Evolutionary conservation across 2,113 vertebrate species (phyloP).

Genomic region (Maylandia zebra): DNA sequence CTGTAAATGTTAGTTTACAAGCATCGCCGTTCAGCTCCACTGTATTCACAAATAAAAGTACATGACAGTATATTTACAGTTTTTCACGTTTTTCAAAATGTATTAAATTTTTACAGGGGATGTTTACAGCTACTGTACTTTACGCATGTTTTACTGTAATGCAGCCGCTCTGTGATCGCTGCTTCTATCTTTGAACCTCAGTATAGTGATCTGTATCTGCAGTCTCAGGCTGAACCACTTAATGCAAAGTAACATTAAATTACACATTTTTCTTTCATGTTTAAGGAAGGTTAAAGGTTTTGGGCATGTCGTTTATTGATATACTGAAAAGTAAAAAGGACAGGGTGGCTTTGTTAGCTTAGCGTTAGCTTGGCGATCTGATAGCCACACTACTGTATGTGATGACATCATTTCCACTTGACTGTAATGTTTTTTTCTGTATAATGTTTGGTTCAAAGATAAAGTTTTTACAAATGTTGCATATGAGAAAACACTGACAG

Average conservation of each 20-base stretch:
- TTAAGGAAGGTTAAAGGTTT: background rate
- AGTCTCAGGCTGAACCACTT: background rate
- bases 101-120: background rate
- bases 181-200: background rate
- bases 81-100: background rate
- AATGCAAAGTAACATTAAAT: background rate
- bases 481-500: background rate
- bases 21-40: background rate
- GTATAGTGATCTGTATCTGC: background rate
- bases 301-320: background rate
- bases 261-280: background rate
- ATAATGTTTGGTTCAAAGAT: background rate
- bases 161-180: background rate
- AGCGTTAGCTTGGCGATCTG: background rate
- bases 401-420: background rate
- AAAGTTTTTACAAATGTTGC: background rate
- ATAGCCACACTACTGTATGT: background rate
- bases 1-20: background rate
- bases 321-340: background rate
- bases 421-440: background rate
- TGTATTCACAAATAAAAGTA: background rate
- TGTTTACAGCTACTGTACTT: background rate
- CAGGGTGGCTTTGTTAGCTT: background rate
- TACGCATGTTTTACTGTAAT: background rate
- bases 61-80: background rate